These are phyloP conservation scores for Manacus vitellinus DNA, from an alignment of 2,113 vertebrate species.

Conservation along the genomic window DNA sequence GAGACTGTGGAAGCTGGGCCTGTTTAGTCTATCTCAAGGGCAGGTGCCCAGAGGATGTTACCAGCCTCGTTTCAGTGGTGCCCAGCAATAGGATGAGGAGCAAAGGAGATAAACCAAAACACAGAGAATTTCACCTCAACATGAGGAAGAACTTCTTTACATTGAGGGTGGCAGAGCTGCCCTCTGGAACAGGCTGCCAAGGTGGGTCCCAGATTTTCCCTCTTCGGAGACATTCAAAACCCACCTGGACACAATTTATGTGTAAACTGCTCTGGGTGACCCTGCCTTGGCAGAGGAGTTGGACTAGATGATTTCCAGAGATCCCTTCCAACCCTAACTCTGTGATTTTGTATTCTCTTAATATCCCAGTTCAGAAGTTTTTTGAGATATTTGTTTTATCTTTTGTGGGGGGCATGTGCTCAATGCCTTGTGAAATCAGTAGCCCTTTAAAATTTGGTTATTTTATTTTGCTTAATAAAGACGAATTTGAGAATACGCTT, in stretches of 20 bases:
- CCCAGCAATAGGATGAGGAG: not conserved
- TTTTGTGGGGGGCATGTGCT: accelerated
- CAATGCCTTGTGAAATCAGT: not conserved
- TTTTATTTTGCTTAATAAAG: not conserved
- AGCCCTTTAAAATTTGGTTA: not conserved
- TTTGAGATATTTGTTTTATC: not conserved
- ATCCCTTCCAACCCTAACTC: not conserved
- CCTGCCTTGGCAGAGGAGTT: not conserved
- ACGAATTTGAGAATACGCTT: not conserved
- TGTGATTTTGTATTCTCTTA: not conserved
- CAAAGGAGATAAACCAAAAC: too few species aligned
- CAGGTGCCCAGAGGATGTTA: accelerated
- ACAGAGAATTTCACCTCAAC: too few species aligned
- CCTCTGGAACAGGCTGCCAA: not conserved
- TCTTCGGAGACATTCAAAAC: not conserved
- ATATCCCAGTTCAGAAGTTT: not conserved
- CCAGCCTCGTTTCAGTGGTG: not conserved
- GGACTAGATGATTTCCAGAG: not conserved
- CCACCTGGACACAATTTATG: not conserved
- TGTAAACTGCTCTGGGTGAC: not conserved
- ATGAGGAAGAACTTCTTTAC: too few species aligned
- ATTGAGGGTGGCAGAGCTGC: not conserved
- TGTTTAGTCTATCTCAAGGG: not conserved
- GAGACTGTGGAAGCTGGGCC: not conserved
- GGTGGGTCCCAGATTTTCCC: accelerated